These are phyloP conservation scores for Camponotus floridanus DNA, from an alignment of 1,140 invertebrate species.

Conservation along the genomic window DNA sequence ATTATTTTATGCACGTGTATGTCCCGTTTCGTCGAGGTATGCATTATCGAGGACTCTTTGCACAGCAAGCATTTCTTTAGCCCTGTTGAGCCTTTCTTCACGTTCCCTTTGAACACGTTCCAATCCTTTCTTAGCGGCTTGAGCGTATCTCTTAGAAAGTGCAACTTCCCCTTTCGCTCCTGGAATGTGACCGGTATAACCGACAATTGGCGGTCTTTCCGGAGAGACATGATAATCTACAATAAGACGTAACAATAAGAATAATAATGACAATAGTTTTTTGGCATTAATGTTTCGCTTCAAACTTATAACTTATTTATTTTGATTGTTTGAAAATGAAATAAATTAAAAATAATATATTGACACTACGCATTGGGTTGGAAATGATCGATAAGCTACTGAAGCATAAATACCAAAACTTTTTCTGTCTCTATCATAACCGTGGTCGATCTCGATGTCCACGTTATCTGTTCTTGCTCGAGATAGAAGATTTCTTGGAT, in stretches of 20 bases:
- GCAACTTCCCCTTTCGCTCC: constrained; percentile 89
- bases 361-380: background rate
- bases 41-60: constrained; percentile 73
- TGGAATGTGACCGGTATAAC: constrained; percentile 91
- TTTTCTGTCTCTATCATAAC: constrained; percentile 68
- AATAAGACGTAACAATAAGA: constrained; percentile 67
- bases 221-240: constrained; percentile 90
- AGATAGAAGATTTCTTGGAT: constrained; percentile 79
- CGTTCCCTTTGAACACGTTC: constrained; percentile 88
- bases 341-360: background rate
- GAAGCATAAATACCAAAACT: constrained; percentile 77
- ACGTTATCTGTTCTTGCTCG: constrained; percentile 78
- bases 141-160: constrained; percentile 89
- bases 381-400: background rate
- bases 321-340: background rate
- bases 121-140: constrained; percentile 89
- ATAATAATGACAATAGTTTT: background rate
- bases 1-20: constrained; percentile 33
- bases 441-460: constrained; percentile 78
- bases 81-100: constrained; percentile 82
- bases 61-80: constrained; percentile 56
- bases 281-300: background rate
- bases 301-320: background rate
- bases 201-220: constrained; percentile 90
- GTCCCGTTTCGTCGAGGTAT: constrained; percentile 72